Base-by-base conservation (phyloP, 1,140 invertebrate species). In the Zeugodacus cucurbitae region DNA sequence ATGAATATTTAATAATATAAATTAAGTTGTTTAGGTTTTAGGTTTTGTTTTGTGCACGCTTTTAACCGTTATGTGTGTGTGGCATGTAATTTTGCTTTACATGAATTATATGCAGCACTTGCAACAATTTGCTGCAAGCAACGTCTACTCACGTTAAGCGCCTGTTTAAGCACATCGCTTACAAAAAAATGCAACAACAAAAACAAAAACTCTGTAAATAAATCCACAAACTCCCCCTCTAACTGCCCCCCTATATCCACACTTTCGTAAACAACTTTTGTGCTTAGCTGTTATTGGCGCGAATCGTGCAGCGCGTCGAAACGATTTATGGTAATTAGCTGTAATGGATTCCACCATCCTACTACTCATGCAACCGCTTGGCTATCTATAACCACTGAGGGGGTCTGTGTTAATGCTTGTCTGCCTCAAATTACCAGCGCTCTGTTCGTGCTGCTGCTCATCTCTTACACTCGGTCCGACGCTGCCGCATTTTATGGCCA, bases 311-410 rank as follows among this genome's bases (percentile, higher is more conserved):
- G 54, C 85, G 85, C 85, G 57, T 37, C 48, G 57, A 34, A 86
- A n/a, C 85, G 85, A 59, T 88, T 88, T 88, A 88, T 88, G 87
- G 44, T 88, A 88, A 88, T 88, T 88, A 88, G 87, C 67, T 34
- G 87, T 67, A 59, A 88, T 88, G 87, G 67, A 67, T 88, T 82
- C 44, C 67, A 67, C 67, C 26, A 57, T 82, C 44, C 26, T 29
- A 82, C 74, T 41, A 44, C 14, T 82, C 74, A 48, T 82, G 41
- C 74, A 82, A 82, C 22, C n/a, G 29, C 74, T 82, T 48, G 74
- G 58, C 3, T 5, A 62, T 26, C 26, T 26, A 26, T 48, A 11
- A 7, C 22, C 22, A n/a, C 20, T 82, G 64, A 6, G 8, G n/a
- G 48, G 6, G 48, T 54, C 70, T 44, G 6, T 11, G 37, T 17